Evolutionary conservation across 1,140 invertebrate species (phyloP).

Genomic region (Drosophila bocqueti): DNA sequence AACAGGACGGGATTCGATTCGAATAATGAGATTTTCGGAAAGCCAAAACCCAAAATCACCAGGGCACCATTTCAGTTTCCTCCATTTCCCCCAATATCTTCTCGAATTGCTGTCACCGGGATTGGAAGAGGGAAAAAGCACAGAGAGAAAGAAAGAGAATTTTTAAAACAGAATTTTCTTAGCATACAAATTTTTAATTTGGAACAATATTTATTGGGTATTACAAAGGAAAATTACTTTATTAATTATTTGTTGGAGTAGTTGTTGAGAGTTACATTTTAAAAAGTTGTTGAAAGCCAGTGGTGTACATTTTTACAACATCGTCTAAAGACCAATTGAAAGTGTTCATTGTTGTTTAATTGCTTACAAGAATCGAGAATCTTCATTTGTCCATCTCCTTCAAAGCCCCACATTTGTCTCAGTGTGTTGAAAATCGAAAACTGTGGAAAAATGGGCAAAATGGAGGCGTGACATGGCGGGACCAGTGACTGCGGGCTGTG

Average conservation of each 20-base stretch:
- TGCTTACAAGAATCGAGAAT: too few relatives aligned
- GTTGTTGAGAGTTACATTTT: not conserved
- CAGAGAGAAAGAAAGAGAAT: not conserved
- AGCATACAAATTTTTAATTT: not conserved
- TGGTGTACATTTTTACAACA: not conserved
- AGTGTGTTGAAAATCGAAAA: slow-evolving; percentile 1
- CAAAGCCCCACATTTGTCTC: not conserved
- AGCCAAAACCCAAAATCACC: slow-evolving; percentile 41
- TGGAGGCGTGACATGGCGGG: not conserved
- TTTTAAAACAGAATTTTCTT: too few relatives aligned
- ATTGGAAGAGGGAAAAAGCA: not conserved
- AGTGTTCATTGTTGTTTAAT: not conserved
- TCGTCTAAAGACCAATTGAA: not conserved
- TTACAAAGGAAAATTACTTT: not conserved
- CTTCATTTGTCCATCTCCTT: too few relatives aligned
- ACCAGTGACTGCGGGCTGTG: not conserved
- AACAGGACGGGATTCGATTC: slow-evolving; percentile 46
- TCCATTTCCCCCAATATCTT: not conserved
- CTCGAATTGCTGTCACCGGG: not conserved
- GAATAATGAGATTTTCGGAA: slow-evolving; percentile 51
- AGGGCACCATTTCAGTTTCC: slow-evolving; percentile 24
- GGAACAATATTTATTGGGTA: not conserved
- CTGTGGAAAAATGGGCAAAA: slow-evolving; percentile 5
- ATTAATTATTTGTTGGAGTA: not conserved
- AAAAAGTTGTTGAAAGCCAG: not conserved